These are phyloP conservation scores for Drosophila sp. DNA, from an alignment of 1,140 invertebrate genomes.

Conservation along the genomic window DNA sequence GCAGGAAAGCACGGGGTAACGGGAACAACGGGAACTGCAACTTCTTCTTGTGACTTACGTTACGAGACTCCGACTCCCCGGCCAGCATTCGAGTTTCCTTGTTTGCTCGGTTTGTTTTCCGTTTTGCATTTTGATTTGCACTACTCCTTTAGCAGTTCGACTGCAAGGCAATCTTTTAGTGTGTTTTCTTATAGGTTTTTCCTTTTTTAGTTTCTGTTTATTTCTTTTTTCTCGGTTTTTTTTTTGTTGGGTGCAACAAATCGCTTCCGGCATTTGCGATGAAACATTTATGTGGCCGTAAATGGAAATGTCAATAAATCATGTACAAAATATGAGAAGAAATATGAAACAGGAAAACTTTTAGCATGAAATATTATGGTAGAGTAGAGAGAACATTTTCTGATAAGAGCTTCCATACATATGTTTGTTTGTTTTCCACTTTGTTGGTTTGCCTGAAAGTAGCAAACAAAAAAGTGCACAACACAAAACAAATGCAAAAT, in stretches of 20 bases:
- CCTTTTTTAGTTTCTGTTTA: neutral
- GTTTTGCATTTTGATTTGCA: slow-evolving; percentile 79
- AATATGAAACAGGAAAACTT: slow-evolving; percentile 63
- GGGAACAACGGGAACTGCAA: slow-evolving; percentile 32
- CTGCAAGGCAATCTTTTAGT: slow-evolving; percentile 62
- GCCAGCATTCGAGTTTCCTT: slow-evolving; percentile 64
- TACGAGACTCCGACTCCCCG: slow-evolving; percentile 32
- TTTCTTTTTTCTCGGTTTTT: neutral
- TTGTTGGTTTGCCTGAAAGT: slow-evolving; percentile 17
- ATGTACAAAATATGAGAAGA: slow-evolving; percentile 48
- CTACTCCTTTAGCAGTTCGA: slow-evolving; percentile 36
- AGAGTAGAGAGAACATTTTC: slow-evolving; percentile 12
- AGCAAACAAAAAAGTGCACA: neutral
- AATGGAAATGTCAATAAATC: slow-evolving; percentile 82
- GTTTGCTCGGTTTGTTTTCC: slow-evolving; percentile 61
- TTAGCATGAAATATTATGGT: slow-evolving; percentile 51
- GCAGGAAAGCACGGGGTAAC: slow-evolving; percentile 11
- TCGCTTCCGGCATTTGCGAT: slow-evolving; percentile 76
- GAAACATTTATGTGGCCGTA: slow-evolving; percentile 78
- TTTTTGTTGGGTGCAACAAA: slow-evolving; percentile 61
- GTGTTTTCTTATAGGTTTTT: slow-evolving; percentile 12
- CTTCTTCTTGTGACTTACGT: slow-evolving; percentile 68
- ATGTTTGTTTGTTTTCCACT: slow-evolving; percentile 19
- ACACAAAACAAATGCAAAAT: slow-evolving; percentile 31
- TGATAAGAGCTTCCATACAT: slow-evolving; percentile 22